Percentiles rank a stretch among this genome's conserved stretches.
phyloP scores from a whole-genome alignment of 2,113 vertebrate genomes.

The Engraulis encrasicolus region DNA sequence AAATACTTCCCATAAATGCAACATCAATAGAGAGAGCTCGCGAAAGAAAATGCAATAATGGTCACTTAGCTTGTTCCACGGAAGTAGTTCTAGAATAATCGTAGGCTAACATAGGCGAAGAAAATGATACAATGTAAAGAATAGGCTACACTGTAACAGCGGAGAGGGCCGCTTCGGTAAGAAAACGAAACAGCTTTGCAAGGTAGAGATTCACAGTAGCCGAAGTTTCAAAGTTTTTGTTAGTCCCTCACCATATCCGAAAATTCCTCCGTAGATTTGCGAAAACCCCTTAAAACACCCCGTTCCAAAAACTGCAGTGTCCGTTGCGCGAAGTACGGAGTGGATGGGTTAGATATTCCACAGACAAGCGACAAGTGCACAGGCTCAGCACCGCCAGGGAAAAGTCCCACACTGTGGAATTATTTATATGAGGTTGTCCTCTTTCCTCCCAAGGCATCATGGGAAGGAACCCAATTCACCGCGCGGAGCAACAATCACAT shows the following conservation, averaged over 20 bases:
- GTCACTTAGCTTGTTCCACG: no score
- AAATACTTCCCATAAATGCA: no score
- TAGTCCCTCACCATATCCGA: not conserved
- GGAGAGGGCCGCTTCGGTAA: not conserved
- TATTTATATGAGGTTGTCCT: conserved; percentile 22
- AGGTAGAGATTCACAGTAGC: no score
- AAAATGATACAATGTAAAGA: no score
- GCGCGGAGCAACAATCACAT: not conserved
- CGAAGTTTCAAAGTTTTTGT: not conserved
- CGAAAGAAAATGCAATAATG: no score
- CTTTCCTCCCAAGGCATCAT: conserved; percentile 53
- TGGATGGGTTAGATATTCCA: not conserved
- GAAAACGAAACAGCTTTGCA: not conserved
- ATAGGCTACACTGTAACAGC: not conserved
- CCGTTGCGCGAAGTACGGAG: not conserved
- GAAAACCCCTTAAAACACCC: not conserved
- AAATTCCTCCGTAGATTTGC: not conserved
- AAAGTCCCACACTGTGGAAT: conserved; percentile 40
- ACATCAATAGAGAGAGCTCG: no score
- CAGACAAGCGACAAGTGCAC: conserved; percentile 55
- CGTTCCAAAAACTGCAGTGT: not conserved
- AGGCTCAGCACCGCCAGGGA: not conserved
- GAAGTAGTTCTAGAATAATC: no score
- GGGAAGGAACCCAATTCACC: conserved; percentile 46
- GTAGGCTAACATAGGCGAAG: no score